A percentile compares a stretch with the other conserved stretches of the same genome.
Evolutionary conservation across 1,140 invertebrate genomes (phyloP).

Genomic region (Cataglyphis hispanica): DNA sequence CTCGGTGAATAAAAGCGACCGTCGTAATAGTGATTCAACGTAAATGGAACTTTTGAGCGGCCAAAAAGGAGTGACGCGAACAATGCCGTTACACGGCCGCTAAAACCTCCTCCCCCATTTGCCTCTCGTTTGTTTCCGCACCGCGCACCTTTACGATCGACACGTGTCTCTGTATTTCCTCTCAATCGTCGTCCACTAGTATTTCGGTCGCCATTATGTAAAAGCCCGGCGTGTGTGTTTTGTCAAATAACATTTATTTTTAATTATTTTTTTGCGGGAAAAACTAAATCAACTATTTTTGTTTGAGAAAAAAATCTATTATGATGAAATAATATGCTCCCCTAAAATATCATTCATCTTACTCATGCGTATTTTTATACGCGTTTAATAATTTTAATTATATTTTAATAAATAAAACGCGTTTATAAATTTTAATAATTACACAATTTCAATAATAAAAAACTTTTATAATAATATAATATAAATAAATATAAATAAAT

Average conservation of each 20-base stretch:
- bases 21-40: constrained; percentile 53
- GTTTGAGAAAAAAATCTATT: neutral
- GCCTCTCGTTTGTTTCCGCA: constrained; percentile 15
- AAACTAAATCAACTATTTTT: constrained; percentile 7
- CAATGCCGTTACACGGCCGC: constrained; percentile 26
- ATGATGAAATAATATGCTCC: constrained; percentile 1
- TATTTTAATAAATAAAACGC: too few species aligned
- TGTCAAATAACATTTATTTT: constrained; percentile 10
- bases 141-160: neutral
- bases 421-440: neutral
- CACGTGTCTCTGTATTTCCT: constrained; percentile 15
- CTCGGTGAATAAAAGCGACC: constrained; percentile 60
- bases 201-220: neutral
- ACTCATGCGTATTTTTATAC: neutral
- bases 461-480: too few species aligned
- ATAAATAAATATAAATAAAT: too few species aligned
- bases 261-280: neutral
- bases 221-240: neutral
- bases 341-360: constrained; percentile 1
- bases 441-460: constrained; percentile 25
- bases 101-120: neutral
- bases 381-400: neutral
- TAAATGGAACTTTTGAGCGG: constrained; percentile 53
- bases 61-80: constrained; percentile 27
- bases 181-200: neutral